Conservation (phyloP, 1,140 invertebrate species). For the Drosophila nikananu region DNA sequence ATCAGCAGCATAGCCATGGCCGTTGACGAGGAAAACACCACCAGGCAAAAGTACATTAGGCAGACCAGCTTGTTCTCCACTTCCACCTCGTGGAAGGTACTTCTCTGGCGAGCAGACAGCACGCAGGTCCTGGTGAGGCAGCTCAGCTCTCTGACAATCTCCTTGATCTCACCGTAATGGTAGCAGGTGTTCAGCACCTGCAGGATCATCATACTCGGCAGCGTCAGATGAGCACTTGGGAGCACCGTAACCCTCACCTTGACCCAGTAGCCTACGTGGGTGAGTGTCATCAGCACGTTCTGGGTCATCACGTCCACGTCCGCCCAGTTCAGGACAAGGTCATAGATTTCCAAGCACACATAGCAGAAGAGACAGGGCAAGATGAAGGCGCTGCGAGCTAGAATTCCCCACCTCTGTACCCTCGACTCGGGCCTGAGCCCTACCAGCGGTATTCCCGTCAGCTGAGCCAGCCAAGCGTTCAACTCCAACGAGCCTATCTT, state of each 20-base stretch:
- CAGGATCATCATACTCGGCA: neutral
- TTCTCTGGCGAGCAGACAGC: slow-evolving; percentile 42
- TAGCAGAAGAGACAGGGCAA: slow-evolving; percentile 41
- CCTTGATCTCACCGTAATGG: slow-evolving; percentile 33
- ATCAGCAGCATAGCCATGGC: slow-evolving; percentile 51
- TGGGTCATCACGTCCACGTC: slow-evolving; percentile 66
- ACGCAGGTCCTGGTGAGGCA: slow-evolving; percentile 37
- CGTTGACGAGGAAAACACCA: slow-evolving; percentile 40
- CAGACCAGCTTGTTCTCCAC: slow-evolving; percentile 54
- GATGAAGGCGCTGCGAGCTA: slow-evolving; percentile 17
- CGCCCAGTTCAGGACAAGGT: slow-evolving; percentile 53
- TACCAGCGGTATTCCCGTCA: slow-evolving; percentile 58
- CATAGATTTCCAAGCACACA: slow-evolving; percentile 58
- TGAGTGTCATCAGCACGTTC: slow-evolving; percentile 64
- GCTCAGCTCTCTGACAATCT: slow-evolving; percentile 22
- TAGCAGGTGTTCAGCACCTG: slow-evolving; percentile 57
- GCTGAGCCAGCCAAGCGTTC: slow-evolving; percentile 65
- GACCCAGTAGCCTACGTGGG: slow-evolving; percentile 53
- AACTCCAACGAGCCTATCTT: slow-evolving; percentile 67
- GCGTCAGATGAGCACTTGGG: neutral
- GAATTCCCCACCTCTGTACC: slow-evolving; percentile 5
- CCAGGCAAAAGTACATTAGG: slow-evolving; percentile 58
- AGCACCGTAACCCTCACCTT: slow-evolving; percentile 42
- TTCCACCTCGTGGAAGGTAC: slow-evolving; percentile 52
- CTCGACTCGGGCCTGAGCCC: slow-evolving; percentile 55